Evolutionary conservation across 1,140 invertebrate species (phyloP), one percentile per base, ranked within the genome.

Genomic region (Euglossa dilemma): DNA sequence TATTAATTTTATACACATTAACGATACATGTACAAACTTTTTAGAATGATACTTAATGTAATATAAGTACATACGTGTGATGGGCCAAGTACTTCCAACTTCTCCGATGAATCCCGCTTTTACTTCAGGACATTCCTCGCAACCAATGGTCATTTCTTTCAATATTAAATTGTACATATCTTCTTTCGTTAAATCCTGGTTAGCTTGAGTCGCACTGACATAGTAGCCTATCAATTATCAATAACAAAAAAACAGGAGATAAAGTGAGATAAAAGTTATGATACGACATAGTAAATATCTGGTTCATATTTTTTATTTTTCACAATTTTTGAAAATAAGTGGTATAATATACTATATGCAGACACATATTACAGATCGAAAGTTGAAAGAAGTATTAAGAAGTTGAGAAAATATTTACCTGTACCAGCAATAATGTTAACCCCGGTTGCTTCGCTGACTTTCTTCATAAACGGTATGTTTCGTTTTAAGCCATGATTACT

Each of bases 41-140:
- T 14, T 2, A 20, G 2, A 66, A 23, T 54, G 23, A 47, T 57
- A 63, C 54, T 25, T 16, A 25, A 25, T 3, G n/a, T 14, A 47
- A n/a, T n/a, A n/a, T n/a, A 52, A 1, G 20, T 59, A 36, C 20
- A 78, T 90, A 97, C 97, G 96, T 93, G 95, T 94, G 2, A 98
- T 94, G 0, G 97, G 98, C 96, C 96, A 98, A 57, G 95, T 95
- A 87, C 97, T 97, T 7, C 97, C 98, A 73, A 98, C 95, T 94
- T 98, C 98, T 36, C 97, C 98, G 88, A 98, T 97, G 76, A 98
- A 96, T 25, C 97, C 98, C 89, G 97, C 97, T 90, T 96, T 97
- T 2, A 97, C 95, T 20, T 92, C 91, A 0, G 94, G 92, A 72
- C 94, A 92, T 18, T 95, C 95, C 0, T 92, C 67, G 81, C 95